Conservation (phyloP, 92 coral and sea anemone species). For the Parazoanthus swiftii region DNA sequence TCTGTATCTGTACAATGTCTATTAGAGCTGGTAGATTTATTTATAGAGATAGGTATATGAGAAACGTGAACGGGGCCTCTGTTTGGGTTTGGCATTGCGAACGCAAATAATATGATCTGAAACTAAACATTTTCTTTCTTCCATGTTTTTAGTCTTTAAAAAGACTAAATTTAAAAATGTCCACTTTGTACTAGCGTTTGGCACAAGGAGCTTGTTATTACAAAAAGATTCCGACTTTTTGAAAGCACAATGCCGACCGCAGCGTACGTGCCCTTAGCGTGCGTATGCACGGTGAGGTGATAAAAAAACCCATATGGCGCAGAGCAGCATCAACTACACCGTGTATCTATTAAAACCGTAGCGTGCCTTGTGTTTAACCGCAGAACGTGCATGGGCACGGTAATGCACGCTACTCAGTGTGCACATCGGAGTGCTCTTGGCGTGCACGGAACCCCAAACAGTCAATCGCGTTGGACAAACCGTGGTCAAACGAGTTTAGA, state of each 20-base stretch:
- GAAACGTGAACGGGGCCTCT: no score
- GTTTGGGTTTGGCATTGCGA: no score
- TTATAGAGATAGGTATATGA: no score
- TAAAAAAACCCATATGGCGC: not conserved
- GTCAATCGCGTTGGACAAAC: conserved; percentile 5
- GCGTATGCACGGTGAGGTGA: conserved; percentile 32
- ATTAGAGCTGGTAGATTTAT: no score
- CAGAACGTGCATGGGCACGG: not conserved
- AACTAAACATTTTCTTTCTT: not conserved
- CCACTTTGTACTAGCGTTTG: not conserved
- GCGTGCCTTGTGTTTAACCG: conserved; percentile 30
- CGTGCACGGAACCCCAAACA: not conserved
- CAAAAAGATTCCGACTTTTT: not conserved
- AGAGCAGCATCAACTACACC: conserved; percentile 27
- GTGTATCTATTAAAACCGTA: conserved; percentile 14
- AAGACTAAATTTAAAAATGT: not conserved
- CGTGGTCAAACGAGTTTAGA: conserved; percentile 17
- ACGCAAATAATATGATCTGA: no score
- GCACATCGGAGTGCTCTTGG: not conserved
- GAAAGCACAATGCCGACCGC: conserved; percentile 3
- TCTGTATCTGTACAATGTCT: no score
- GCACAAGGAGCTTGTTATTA: not conserved
- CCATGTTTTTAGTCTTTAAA: not conserved
- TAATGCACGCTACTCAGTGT: not conserved
- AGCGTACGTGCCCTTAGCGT: conserved; percentile 25